Evolutionary conservation across 2,113 vertebrate species (phyloP).

Genomic region (Emydura subglobosa): DNA sequence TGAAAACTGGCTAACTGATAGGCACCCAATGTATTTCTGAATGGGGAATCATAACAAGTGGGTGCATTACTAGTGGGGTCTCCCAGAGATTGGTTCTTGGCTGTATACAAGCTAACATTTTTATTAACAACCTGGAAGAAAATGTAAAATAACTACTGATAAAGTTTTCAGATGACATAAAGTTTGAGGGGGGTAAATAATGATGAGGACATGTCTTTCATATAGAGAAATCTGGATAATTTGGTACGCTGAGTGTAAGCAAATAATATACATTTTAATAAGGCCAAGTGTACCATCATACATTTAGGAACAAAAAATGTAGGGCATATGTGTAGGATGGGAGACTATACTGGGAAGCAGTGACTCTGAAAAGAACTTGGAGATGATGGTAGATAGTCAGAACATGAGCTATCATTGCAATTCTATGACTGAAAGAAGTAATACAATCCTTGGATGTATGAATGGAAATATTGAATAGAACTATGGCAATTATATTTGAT

Average conservation of each 20-base stretch:
- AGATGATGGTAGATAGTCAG: not conserved
- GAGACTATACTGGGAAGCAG: not conserved
- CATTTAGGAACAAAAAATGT: not conserved
- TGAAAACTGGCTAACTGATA: not conserved
- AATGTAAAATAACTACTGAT: not conserved
- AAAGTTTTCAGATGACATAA: not conserved
- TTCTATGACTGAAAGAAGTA: not conserved
- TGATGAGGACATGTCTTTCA: not conserved
- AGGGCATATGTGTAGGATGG: not conserved
- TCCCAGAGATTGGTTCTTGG: not conserved
- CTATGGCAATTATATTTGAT: not conserved
- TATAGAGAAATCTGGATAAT: not conserved
- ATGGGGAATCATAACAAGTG: not conserved
- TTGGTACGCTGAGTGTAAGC: not conserved
- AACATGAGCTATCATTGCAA: not conserved
- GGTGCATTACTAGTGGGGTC: not conserved
- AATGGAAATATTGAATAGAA: not conserved
- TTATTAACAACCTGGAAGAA: not conserved
- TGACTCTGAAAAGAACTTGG: not conserved
- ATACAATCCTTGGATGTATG: not conserved
- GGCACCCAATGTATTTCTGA: not conserved
- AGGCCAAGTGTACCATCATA: not conserved
- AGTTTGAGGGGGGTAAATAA: not conserved
- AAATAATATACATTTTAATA: not conserved
- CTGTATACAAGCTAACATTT: not conserved